These are phyloP conservation scores for Pogona vitticeps DNA, from an alignment of 2,113 vertebrate species.

Conservation along the genomic window DNA sequence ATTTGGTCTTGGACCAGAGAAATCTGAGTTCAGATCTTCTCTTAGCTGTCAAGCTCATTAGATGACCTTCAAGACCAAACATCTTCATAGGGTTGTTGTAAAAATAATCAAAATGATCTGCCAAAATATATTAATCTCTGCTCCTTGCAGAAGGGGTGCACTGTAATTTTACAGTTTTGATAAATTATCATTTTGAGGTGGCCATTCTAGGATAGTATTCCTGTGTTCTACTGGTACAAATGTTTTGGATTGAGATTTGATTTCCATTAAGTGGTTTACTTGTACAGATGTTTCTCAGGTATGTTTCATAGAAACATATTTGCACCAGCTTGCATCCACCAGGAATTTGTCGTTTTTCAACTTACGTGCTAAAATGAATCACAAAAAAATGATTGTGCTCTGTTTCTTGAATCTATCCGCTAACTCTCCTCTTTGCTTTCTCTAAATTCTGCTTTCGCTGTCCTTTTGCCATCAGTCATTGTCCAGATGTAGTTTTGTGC, in stretches of 20 bases:
- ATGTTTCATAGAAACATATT: background rate
- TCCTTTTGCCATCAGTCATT: constrained; percentile 59
- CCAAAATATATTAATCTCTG: background rate
- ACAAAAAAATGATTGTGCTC: background rate
- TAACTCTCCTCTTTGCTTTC: constrained; percentile 33
- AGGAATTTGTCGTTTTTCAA: background rate
- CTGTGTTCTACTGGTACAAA: background rate
- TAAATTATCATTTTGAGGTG: background rate
- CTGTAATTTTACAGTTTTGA: no score
- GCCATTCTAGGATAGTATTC: background rate
- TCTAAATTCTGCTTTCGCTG: constrained; percentile 31
- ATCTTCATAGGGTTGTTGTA: background rate
- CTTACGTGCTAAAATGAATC: background rate
- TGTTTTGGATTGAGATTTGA: background rate
- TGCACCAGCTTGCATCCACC: background rate
- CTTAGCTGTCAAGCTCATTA: background rate
- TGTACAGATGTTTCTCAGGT: background rate
- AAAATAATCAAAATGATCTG: background rate
- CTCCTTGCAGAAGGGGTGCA: background rate
- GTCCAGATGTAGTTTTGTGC: constrained; percentile 55
- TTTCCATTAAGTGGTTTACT: background rate
- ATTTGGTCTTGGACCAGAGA: no score
- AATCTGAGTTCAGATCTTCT: background rate
- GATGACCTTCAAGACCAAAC: background rate
- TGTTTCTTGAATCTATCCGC: constrained; percentile 15